Evolutionary conservation across 2,797 vertebrate species (phyloP), one percentile per base, ranked within the genome.

Genomic region (Girardinus metallicus): DNA sequence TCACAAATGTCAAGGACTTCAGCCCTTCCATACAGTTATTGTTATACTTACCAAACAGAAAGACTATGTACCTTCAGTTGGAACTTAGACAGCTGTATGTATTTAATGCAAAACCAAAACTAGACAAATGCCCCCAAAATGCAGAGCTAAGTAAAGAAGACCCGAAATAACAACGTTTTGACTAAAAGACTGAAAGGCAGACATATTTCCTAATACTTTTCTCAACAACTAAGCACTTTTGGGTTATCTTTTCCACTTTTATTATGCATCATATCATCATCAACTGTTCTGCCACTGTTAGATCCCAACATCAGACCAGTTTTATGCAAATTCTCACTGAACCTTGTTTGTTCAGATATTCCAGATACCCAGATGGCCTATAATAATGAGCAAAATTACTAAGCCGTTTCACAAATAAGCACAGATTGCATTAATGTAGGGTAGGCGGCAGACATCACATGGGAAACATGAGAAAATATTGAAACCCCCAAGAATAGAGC

Each of bases 141-240:
- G 55, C 29, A 15, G 3, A n/a, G 4, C 9, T 29, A n/a, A 57
- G 9, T 12, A 57, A 12, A n/a, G 55, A 57, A 57, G 23, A 29
- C 4, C 10, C 55, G 0, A 57, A 57, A 57, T 57, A 62, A 62
- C 12, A 60, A 5, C 4, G 8, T 62, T 34, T 62, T 34, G 29
- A 62, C 15, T 16, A 34, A 34, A 62, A 31, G 2, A 62, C 29
- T 16, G 2, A 15, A 15, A n/a, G 34, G 2, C 21, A 72, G 15
- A 44, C 43, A 72, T 44, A 43, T 15, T 46, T 46, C 29, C 12
- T 5, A 44, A 71, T 13, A 79, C 5, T 73, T 62, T 71, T 36
- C n/a, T 78, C 71, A 78, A 26, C 46, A 44, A 34, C 51, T 89
- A 87, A 91, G 80, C 88, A 82, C 80, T 81, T 88, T 88, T 81